Evolutionary conservation across 1,140 invertebrate species (phyloP), one percentile per base, ranked within the genome.

Genomic region (Choristoneura fumiferana): DNA sequence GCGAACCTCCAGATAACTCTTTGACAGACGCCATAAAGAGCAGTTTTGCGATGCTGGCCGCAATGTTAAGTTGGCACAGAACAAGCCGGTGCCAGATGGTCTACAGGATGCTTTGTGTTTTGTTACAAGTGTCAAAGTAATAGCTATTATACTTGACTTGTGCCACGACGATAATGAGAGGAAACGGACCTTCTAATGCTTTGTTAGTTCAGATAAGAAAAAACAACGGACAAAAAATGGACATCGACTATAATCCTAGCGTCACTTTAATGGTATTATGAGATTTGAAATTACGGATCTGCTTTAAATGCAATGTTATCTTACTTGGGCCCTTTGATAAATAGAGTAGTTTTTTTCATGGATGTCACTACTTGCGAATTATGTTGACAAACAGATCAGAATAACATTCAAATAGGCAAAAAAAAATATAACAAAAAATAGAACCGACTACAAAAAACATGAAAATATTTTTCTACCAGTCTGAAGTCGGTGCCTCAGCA

Each of bases 21-120:
- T 52, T 54, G 12, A 4, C n/a, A 1, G n/a, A 34, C 6, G 38
- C 5, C 9, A 18, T 62, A 68, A 55, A 54, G 56, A 62, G 35
- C 36, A 49, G 12, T 22, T 1, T 49, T 12, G 43, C 6, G 9
- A 8, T n/a, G 5, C 43, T 18, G 22, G 43, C 17, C 29, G 43
- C 1, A 17, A 4, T 15, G 6, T n/a, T 12, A 56, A 52, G 22
- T 52, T 60, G 45, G 58, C 37, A 40, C 10, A 15, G 17, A 15
- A 59, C 66, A 69, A 62, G 53, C 52, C 55, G 71, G 69, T 73
- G 73, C 77, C 79, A 80, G 70, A 77, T 82, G 79, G 77, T 78
- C 71, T 76, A 54, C 68, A 71, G 66, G 67, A 71, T 65, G 76
- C 59, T 65, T 65, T 67, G 62, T 67, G 54, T 64, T 54, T 63